Conservation (phyloP, 2,888 invertebrate genomes). For the Pollenia labialis region DNA sequence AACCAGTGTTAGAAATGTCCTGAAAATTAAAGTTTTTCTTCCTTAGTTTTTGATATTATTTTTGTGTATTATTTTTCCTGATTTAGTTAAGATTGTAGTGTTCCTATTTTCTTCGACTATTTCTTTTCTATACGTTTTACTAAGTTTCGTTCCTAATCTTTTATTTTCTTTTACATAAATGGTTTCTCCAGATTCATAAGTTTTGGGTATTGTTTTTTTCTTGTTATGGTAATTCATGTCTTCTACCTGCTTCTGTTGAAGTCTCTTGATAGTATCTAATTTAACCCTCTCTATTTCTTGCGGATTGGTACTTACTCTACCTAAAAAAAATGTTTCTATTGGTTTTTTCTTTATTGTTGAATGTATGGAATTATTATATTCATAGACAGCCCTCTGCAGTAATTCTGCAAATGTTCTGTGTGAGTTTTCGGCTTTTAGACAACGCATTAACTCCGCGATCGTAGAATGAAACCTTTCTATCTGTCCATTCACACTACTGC, state of each 20-base stretch:
- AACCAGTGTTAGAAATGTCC: conserved; percentile 10
- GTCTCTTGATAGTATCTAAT: too few species aligned
- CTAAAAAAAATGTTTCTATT: too few species aligned
- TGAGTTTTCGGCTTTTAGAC: conserved; percentile 35
- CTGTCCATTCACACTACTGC: conserved; percentile 14
- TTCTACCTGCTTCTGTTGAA: neutral
- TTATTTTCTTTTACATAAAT: too few species aligned
- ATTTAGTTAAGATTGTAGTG: conserved; percentile 42
- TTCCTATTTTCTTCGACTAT: conserved; percentile 49
- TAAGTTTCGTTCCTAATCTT: too few species aligned
- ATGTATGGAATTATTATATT: too few species aligned
- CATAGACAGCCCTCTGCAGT: too few species aligned
- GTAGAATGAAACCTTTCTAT: conserved; percentile 37
- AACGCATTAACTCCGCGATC: conserved; percentile 43
- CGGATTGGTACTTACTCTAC: too few species aligned
- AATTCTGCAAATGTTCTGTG: conserved; percentile 13
- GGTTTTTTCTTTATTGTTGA: too few species aligned
- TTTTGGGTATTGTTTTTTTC: conserved; percentile 1
- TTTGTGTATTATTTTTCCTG: too few species aligned
- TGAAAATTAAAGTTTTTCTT: conserved; percentile 34
- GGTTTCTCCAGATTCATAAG: too few species aligned
- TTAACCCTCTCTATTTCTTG: too few species aligned
- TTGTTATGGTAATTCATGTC: too few species aligned
- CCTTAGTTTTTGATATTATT: conserved; percentile 28
- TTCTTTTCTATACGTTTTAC: conserved; percentile 45